phyloP scores from a whole-genome alignment of 2,797 vertebrate species.

The Syncerus caffer region DNA sequence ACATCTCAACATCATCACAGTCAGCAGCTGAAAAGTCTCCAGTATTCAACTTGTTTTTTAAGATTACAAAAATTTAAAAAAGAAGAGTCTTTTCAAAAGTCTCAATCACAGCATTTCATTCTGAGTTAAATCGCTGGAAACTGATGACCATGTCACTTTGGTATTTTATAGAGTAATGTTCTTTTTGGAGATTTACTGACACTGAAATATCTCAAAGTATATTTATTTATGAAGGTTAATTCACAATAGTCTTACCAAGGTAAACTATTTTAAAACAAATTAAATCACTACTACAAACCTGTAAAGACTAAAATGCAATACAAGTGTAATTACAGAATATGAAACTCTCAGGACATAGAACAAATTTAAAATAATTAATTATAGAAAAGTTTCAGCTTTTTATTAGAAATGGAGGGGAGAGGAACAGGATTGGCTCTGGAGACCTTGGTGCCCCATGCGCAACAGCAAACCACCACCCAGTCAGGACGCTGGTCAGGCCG shows the following conservation, averaged over 20 bases:
- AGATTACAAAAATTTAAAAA: neutral
- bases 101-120: conserved; percentile 20
- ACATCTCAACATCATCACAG: neutral
- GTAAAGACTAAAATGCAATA: neutral
- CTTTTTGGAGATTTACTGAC: neutral
- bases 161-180: neutral
- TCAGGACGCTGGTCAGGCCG: fast-evolving
- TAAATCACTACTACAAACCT: neutral
- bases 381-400: neutral
- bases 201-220: neutral
- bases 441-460: fast-evolving
- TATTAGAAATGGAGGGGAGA: neutral
- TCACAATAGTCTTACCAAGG: neutral
- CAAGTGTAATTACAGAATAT: neutral
- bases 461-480: neutral
- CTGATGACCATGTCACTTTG: neutral
- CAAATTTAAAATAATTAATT: neutral
- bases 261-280: conserved; percentile 26
- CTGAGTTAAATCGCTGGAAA: neutral
- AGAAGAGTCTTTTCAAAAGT: neutral
- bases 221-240: conserved; percentile 9
- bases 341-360: neutral
- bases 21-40: neutral
- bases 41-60: neutral
- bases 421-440: neutral